These are phyloP conservation scores for Gasterosteus nipponicus DNA, from an alignment of 2,113 vertebrate genomes.

Conservation along the genomic window DNA sequence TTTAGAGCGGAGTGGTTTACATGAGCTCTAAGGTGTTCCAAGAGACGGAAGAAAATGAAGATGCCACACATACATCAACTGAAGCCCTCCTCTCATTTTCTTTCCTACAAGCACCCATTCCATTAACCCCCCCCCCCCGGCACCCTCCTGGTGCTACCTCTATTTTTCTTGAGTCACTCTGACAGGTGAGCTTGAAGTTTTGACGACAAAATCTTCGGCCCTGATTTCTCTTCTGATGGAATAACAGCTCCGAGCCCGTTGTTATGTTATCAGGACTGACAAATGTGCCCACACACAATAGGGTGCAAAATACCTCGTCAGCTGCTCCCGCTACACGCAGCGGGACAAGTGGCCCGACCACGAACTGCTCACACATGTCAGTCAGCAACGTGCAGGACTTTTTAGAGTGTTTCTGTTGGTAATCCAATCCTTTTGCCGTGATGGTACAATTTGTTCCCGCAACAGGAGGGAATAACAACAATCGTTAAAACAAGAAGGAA, in stretches of 20 bases:
- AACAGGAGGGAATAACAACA: constrained; percentile 36
- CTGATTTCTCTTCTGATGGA: background rate
- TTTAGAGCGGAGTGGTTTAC: constrained; percentile 38
- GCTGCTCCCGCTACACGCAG: background rate
- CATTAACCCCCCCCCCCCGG: background rate
- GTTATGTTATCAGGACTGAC: constrained; percentile 20
- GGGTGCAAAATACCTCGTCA: constrained; percentile 16
- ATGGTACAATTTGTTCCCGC: constrained; percentile 19
- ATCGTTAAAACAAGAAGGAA: background rate
- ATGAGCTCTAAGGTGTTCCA: constrained; percentile 31
- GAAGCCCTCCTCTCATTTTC: background rate
- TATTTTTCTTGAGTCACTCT: background rate
- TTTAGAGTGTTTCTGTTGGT: background rate
- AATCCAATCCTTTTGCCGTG: background rate
- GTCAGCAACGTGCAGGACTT: background rate
- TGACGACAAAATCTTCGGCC: constrained; percentile 23
- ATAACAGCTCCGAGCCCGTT: constrained; percentile 10
- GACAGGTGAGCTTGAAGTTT: constrained; percentile 16
- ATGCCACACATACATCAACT: background rate
- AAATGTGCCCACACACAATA: constrained; percentile 6
- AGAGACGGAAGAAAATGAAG: constrained; percentile 44
- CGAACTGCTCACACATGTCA: background rate
- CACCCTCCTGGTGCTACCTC: background rate
- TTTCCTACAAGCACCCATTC: background rate
- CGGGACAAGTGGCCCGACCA: background rate